A percentile compares a stretch with the other conserved stretches of the same genome.
These are phyloP conservation scores for Barypeithes pellucidus DNA, from an alignment of 2,888 invertebrate species.

Conservation along the genomic window DNA sequence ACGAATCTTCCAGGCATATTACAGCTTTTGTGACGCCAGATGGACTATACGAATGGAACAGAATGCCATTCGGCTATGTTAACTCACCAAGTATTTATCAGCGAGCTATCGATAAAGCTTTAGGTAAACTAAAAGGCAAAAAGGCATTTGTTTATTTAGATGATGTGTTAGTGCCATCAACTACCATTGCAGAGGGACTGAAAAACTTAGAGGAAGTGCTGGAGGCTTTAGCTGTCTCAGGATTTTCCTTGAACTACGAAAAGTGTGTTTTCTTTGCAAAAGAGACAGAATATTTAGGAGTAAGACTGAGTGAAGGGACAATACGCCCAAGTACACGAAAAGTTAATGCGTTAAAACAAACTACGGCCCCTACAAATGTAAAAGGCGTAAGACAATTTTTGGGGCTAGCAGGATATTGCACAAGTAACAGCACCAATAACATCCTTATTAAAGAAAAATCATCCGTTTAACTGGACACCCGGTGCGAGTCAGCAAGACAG, in stretches of 20 bases:
- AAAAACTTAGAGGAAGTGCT: constrained; percentile 52
- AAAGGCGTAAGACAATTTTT: constrained; percentile 55
- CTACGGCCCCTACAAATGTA: constrained; percentile 50
- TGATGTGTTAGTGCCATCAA: constrained; percentile 52
- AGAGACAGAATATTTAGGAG: constrained; percentile 57
- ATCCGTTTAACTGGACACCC: constrained; percentile 46
- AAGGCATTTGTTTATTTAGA: constrained; percentile 55
- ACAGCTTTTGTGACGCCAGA: too few species aligned
- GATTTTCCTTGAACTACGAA: constrained; percentile 53
- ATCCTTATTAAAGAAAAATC: constrained; percentile 51
- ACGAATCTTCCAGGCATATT: constrained; percentile 52
- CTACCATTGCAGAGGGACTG: constrained; percentile 52
- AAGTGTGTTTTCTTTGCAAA: constrained; percentile 53
- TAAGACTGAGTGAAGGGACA: constrained; percentile 46
- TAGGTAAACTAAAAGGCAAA: constrained; percentile 52
- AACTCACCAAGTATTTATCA: constrained; percentile 55
- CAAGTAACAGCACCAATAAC: constrained; percentile 51
- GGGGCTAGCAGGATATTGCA: constrained; percentile 41
- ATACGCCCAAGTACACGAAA: constrained; percentile 52
- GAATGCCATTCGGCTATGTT: constrained; percentile 53
- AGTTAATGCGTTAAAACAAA: constrained; percentile 52
- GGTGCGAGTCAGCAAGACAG: constrained; percentile 46
- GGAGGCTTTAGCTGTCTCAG: constrained; percentile 45
- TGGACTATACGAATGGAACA: constrained; percentile 49
- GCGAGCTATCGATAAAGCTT: constrained; percentile 53